Percentiles rank a stretch among this genome's conserved stretches.
These are phyloP conservation scores for Psilopogon haemacephalus DNA, from an alignment of 2,113 vertebrate genomes.

Conservation along the genomic window DNA sequence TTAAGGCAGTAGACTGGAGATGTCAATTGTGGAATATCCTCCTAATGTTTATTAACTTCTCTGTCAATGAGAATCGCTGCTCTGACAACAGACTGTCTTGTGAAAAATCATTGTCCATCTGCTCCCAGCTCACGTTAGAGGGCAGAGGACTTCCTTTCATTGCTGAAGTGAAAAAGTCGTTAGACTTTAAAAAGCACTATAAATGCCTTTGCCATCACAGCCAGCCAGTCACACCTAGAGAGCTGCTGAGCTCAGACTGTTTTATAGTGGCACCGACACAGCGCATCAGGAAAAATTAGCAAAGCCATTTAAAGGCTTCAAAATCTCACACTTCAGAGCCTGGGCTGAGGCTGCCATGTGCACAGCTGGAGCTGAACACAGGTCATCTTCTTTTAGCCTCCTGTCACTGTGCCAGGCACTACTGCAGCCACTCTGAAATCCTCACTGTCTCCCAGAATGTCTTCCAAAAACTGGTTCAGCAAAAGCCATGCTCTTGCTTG, in stretches of 20 bases:
- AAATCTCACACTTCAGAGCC: neutral
- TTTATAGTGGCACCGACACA: neutral
- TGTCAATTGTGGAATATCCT: conserved; percentile 26
- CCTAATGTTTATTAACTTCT: conserved; percentile 48
- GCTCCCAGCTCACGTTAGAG: conserved; percentile 5
- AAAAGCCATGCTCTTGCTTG: neutral
- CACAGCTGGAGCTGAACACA: fast-evolving
- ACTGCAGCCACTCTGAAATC: neutral
- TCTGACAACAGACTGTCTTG: neutral
- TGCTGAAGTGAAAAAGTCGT: neutral
- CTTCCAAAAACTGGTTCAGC: neutral
- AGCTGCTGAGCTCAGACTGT: neutral
- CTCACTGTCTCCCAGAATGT: neutral
- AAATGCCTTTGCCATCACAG: neutral
- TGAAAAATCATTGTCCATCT: conserved; percentile 9
- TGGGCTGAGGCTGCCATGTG: neutral
- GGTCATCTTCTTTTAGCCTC: neutral
- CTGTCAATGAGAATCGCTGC: conserved; percentile 1
- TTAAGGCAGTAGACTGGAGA: neutral
- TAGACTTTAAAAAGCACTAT: neutral
- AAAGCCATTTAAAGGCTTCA: neutral
- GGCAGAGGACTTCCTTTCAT: neutral
- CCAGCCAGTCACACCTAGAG: neutral
- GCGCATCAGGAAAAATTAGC: neutral
- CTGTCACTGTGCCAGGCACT: fast-evolving